phyloP scores from a whole-genome alignment of 2,888 invertebrate species.

The Lepeophtheirus nordmannii region DNA sequence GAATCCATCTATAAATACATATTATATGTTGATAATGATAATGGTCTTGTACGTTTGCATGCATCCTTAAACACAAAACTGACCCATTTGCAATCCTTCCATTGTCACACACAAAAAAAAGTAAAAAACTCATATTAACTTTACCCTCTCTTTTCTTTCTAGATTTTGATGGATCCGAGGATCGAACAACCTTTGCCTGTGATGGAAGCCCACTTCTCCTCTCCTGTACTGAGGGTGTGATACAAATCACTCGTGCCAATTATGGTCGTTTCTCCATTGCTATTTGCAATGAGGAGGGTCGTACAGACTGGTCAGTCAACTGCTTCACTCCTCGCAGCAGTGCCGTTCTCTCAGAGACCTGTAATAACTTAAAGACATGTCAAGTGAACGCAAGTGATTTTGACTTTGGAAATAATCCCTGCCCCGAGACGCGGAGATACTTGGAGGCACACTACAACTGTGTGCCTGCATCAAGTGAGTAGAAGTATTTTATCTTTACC shows the following conservation, averaged over 20 bases:
- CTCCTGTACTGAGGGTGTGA: constrained; percentile 1
- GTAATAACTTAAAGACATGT: constrained; percentile 12
- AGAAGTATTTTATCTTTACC: no score
- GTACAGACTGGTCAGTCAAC: constrained; percentile 19
- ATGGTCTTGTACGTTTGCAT: no score
- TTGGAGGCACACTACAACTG: constrained; percentile 17
- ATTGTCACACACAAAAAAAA: no score
- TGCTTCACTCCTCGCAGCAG: constrained; percentile 2
- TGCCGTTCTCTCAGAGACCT: constrained; percentile 1
- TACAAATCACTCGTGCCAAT: constrained; percentile 13
- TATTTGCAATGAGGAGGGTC: constrained; percentile 21
- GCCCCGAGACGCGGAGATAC: constrained; percentile 7
- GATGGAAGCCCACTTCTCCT: neutral
- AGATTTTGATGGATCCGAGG: neutral
- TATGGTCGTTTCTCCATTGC: constrained; percentile 21
- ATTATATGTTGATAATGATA: no score
- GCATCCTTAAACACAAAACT: no score
- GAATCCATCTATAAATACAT: no score
- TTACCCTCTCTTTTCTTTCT: neutral
- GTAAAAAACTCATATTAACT: no score
- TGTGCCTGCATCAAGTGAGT: constrained; percentile 1
- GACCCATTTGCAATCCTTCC: no score
- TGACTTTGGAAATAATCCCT: constrained; percentile 12
- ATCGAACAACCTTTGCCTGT: constrained; percentile 12
- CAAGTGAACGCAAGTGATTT: constrained; percentile 12